Conservation (phyloP, 2,888 invertebrate genomes). For the Meiosimyza decipiens region DNA sequence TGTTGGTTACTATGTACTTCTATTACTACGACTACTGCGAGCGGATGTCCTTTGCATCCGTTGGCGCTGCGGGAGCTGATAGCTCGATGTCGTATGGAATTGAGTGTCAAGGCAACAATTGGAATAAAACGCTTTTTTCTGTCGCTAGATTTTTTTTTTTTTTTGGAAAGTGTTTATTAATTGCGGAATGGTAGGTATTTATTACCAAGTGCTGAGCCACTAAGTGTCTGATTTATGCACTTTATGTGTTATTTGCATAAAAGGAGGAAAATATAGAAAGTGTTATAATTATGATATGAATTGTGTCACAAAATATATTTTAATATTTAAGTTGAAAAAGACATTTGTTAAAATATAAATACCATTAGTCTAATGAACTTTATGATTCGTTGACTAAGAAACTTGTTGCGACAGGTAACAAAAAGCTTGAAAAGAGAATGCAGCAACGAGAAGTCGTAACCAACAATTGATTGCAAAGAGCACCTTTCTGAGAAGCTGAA, state of each 20-base stretch:
- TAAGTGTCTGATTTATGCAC: constrained; percentile 21
- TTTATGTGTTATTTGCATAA: background rate
- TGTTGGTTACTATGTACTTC: constrained; percentile 6
- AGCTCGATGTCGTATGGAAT: constrained; percentile 15
- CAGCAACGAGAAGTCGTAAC: too few species aligned
- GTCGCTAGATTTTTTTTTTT: constrained; percentile 8
- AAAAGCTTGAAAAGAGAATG: too few species aligned
- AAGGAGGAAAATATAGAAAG: background rate
- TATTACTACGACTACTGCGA: constrained; percentile 2
- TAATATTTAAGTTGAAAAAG: too few species aligned
- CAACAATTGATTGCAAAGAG: too few species aligned
- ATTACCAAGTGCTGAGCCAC: constrained; percentile 28
- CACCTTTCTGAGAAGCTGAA: too few species aligned
- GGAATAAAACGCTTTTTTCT: constrained; percentile 58
- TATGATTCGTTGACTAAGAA: too few species aligned
- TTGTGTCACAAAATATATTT: too few species aligned
- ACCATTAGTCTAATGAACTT: too few species aligned
- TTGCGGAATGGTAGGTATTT: constrained; percentile 30
- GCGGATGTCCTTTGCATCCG: constrained; percentile 29
- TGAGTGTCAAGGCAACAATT: constrained; percentile 58
- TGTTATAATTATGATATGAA: too few species aligned
- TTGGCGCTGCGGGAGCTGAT: constrained; percentile 38
- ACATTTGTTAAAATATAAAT: too few species aligned
- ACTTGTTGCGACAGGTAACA: too few species aligned
- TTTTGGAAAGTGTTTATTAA: constrained; percentile 34